Evolutionary conservation across 2,888 invertebrate genomes (phyloP).

Genomic region (Rhagonycha fulva): DNA sequence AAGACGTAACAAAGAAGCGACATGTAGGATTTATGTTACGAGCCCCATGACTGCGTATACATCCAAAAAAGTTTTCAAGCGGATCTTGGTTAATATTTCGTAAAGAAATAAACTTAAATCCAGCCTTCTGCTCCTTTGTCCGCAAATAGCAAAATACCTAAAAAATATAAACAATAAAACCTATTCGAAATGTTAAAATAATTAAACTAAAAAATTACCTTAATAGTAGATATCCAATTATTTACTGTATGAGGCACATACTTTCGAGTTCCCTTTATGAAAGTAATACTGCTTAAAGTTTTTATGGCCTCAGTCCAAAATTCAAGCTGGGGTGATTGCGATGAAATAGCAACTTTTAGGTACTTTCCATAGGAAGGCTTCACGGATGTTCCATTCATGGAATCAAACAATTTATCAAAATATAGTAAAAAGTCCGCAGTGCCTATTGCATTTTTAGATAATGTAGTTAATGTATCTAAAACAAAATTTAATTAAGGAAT

Average conservation of each 20-base stretch:
- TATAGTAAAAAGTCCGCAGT: constrained; percentile 22
- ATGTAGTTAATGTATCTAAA: no score
- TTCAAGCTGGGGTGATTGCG: not conserved
- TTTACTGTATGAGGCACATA: not conserved
- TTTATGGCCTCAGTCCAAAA: not conserved
- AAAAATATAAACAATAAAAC: no score
- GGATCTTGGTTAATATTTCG: constrained; percentile 28
- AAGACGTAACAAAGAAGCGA: constrained; percentile 16
- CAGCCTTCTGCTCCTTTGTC: not conserved
- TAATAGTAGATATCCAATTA: not conserved
- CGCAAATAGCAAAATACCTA: not conserved
- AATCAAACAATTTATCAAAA: constrained; percentile 27
- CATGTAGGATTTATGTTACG: constrained; percentile 21
- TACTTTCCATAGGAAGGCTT: not conserved
- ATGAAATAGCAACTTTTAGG: not conserved
- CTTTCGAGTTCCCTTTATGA: not conserved
- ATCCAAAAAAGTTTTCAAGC: constrained; percentile 27
- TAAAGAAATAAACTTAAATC: not conserved
- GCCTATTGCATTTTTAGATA: not conserved
- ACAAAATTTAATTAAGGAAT: no score
- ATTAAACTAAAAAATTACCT: not conserved
- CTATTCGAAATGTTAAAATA: no score
- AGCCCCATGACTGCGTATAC: constrained; percentile 18
- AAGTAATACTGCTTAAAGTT: not conserved
- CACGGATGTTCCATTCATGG: constrained; percentile 15